These are phyloP conservation scores for Euschistus heros DNA, from an alignment of 1,140 invertebrate genomes.

Conservation along the genomic window DNA sequence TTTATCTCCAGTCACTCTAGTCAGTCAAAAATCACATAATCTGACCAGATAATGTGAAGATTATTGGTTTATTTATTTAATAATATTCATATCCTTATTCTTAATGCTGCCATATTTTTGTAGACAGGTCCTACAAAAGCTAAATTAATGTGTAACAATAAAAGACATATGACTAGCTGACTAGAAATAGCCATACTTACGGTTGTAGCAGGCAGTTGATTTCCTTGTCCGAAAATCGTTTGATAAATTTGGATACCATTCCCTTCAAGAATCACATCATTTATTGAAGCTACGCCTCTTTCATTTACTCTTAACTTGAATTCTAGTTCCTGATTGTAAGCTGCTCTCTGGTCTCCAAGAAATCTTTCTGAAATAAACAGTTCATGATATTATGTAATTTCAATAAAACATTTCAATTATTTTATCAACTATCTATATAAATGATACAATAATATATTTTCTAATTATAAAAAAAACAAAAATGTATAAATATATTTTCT, in stretches of 20 bases:
- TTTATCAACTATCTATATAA: conserved; percentile 27
- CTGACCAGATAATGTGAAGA: no score
- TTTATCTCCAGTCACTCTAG: no score
- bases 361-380: conserved; percentile 53
- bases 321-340: conserved; percentile 88
- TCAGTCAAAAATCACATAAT: no score
- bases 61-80: no score
- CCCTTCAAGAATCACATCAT: conserved; percentile 81
- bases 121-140: no score
- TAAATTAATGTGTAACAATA: no score
- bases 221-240: conserved; percentile 85
- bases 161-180: no score
- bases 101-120: no score
- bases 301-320: conserved; percentile 82
- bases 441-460: no score
- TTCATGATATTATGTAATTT: conserved; percentile 7
- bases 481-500: no score
- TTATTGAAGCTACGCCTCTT: conserved; percentile 52
- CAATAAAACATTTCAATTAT: background rate
- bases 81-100: no score
- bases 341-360: conserved; percentile 83
- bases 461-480: no score
- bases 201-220: conserved; percentile 61
- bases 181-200: conserved; percentile 34
- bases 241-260: conserved; percentile 66